These are phyloP conservation scores for Drosophila obscura DNA, from an alignment of 1,140 invertebrate genomes.

Conservation along the genomic window DNA sequence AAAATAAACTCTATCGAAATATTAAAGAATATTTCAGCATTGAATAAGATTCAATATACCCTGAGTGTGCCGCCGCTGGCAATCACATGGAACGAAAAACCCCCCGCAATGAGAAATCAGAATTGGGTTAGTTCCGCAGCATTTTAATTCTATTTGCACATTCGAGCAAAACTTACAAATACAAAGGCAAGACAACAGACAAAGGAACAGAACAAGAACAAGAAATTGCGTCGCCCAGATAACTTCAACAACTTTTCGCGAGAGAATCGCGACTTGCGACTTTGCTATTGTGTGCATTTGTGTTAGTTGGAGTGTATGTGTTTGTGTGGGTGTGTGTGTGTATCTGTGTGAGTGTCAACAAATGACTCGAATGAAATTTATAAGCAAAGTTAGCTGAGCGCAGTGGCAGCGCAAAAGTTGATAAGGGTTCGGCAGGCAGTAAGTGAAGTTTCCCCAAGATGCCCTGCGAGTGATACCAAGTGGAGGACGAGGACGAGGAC, in stretches of 20 bases:
- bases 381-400: conserved; percentile 73
- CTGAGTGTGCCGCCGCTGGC: not conserved
- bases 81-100: conserved; percentile 16
- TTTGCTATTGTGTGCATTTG: conserved; percentile 32
- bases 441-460: conserved; percentile 42
- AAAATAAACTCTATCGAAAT: too few relatives aligned
- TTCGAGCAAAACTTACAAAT: conserved; percentile 55
- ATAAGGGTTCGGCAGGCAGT: conserved; percentile 42
- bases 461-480: conserved; percentile 46
- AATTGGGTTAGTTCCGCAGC: conserved; percentile 60
- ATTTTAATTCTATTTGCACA: conserved; percentile 78
- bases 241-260: conserved; percentile 66
- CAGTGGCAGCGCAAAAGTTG: conserved; percentile 39
- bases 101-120: conserved; percentile 31
- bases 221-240: conserved; percentile 54
- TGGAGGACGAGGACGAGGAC: not conserved
- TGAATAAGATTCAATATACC: conserved; percentile 1
- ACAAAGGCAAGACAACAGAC: conserved; percentile 52
- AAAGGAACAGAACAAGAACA: conserved; percentile 32
- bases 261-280: conserved; percentile 56
- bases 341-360: conserved; percentile 60
- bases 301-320: conserved; percentile 9
- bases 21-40: too few relatives aligned
- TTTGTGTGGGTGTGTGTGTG: not conserved
- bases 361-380: conserved; percentile 81